Base-by-base conservation (phyloP, 2,888 invertebrate genomes). In the Portevinia maculata region DNA sequence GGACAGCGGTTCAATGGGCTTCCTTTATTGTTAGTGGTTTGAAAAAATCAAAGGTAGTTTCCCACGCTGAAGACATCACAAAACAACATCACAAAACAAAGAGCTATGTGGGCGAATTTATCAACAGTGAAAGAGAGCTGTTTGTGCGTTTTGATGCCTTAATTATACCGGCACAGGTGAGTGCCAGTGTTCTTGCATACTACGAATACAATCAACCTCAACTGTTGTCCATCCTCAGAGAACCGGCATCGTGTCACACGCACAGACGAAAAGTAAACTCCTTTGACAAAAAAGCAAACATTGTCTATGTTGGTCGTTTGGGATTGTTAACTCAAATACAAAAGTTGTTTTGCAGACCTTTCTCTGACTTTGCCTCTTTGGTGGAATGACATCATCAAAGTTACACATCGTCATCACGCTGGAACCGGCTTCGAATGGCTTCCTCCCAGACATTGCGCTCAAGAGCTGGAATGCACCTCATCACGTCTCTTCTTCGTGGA, bases 341-440 rank as follows among this genome's bases (percentile, higher is more conserved):
- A 48, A 44, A 41, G 32, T 60, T 69, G 37, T 53, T 69, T 48
- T 21, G 13, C 55, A 55, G 57, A 53, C 65, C 11, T 13, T 17
- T 17, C 34, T 57, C 28, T 30, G 6, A 17, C 9, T n/a, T n/a
- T 24, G 24, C 5, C 24, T 24, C 24, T 24, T 24, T 24, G 24
- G 24, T 52, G 8, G 32, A 52, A 76, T 81, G 81, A 81, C 81
- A 81, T 81, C 81, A 81, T 71, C 76, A 13, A 59, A 50, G 62
- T 50, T n/a, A 53, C 9, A 37, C 62, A 52, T 75, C 50, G n/a
- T 19, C 48, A 24, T 53, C 39, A 11, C 0, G 0, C 7, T n/a
- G 15, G 21, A 81, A 76, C 81, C 76, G 70, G 79, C 64, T 46
- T 34, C 3, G 4, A 30, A 57, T 37, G 37, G 5, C 11, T 34